Conservation (phyloP, 1,140 invertebrate genomes). For the Triops cancriformis region DNA sequence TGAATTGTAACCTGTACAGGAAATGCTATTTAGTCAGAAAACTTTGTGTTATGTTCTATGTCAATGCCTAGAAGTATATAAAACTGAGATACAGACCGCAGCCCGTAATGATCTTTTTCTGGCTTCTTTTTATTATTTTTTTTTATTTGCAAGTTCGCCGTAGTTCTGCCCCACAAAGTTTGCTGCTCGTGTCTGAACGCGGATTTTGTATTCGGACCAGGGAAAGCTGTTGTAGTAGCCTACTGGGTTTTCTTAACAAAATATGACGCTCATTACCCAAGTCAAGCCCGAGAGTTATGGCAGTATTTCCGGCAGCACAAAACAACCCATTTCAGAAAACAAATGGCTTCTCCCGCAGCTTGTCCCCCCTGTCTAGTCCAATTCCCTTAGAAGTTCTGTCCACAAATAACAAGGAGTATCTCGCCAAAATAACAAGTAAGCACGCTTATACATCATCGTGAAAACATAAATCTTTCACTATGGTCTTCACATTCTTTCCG, state of each 20-base stretch:
- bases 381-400: not conserved
- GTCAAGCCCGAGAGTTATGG: slow-evolving; percentile 4
- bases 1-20: slow-evolving; percentile 4
- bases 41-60: slow-evolving; percentile 2
- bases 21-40: slow-evolving; percentile 7
- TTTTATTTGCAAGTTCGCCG: not conserved
- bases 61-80: slow-evolving; percentile 1
- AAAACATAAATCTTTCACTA: not conserved
- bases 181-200: not conserved
- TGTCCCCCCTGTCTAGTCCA: not conserved
- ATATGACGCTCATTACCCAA: not conserved
- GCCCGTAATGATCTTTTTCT: not conserved
- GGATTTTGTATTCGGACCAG: not conserved
- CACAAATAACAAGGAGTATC: not conserved
- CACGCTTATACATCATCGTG: not conserved
- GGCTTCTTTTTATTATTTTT: not conserved
- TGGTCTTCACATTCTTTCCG: no score
- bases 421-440: not conserved
- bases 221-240: not conserved
- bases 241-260: not conserved
- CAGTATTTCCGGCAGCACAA: not conserved
- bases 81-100: slow-evolving; percentile 7
- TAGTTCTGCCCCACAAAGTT: not conserved
- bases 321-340: slow-evolving; percentile 3
- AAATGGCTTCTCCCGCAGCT: not conserved